These are phyloP conservation scores for Charina bottae DNA, from an alignment of 2,113 vertebrate genomes.

Conservation along the genomic window DNA sequence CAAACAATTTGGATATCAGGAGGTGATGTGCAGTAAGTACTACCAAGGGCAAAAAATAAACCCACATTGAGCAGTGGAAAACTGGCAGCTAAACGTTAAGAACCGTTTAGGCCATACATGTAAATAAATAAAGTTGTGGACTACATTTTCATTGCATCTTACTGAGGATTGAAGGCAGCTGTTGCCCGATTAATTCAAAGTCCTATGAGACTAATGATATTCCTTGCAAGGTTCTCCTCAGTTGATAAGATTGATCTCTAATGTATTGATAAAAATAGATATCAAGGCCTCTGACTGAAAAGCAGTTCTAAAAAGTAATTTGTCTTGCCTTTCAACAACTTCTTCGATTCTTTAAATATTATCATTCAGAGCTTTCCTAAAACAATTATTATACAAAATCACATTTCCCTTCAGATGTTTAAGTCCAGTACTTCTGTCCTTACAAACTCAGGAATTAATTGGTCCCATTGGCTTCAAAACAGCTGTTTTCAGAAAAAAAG, in stretches of 20 bases:
- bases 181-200: not conserved
- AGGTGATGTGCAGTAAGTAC: not conserved
- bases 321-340: not conserved
- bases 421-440: not conserved
- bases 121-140: not conserved
- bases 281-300: not conserved
- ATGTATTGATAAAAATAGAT: not conserved
- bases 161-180: not conserved
- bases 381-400: not conserved
- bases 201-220: not conserved
- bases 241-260: not conserved
- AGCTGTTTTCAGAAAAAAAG: not conserved
- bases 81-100: not conserved
- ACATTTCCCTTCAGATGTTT: not conserved
- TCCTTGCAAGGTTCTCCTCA: not conserved
- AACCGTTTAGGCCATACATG: not conserved
- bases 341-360: not conserved
- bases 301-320: not conserved
- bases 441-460: not conserved
- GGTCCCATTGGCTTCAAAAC: conserved; percentile 26
- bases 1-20: not conserved
- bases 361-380: not conserved
- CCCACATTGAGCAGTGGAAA: not conserved
- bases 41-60: not conserved
- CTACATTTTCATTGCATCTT: not conserved